A percentile compares a stretch with the other conserved stretches of the same genome.
These are phyloP conservation scores for Lanius collurio DNA, from an alignment of 2,113 vertebrate species.

Conservation along the genomic window DNA sequence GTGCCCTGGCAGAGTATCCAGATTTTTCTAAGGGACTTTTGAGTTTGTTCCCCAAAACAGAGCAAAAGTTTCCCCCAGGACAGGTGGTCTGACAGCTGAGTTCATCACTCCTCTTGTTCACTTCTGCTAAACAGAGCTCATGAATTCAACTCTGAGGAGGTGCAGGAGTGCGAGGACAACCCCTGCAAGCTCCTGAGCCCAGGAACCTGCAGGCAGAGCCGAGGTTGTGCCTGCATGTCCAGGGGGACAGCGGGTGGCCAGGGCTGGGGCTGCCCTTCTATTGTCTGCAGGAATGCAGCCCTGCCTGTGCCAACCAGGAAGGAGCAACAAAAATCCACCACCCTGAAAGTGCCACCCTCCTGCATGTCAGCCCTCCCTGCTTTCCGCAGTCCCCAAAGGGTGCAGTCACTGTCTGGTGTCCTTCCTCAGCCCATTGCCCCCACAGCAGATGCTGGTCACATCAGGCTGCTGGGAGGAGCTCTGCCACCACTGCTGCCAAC, in stretches of 20 bases:
- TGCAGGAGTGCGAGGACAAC: neutral
- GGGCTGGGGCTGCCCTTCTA: neutral
- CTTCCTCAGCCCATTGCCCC: neutral
- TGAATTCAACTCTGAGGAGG: neutral
- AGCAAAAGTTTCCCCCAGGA: neutral
- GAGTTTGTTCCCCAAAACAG: neutral
- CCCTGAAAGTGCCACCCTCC: neutral
- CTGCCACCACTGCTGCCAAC: neutral
- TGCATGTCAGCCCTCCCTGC: neutral
- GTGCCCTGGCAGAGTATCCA: neutral
- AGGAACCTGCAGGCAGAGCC: neutral
- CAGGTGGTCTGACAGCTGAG: neutral
- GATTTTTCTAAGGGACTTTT: neutral
- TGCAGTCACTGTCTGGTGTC: rapidly evolving
- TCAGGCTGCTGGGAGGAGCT: neutral
- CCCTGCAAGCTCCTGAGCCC: neutral
- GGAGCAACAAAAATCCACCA: neutral
- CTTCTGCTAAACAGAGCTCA: neutral
- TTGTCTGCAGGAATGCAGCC: slow-evolving; percentile 21
- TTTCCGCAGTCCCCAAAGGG: neutral
- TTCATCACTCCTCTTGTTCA: neutral
- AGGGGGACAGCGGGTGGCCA: neutral
- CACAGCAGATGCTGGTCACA: rapidly evolving
- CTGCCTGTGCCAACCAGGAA: slow-evolving; percentile 47
- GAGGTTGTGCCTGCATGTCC: neutral